Evolutionary conservation across 2,797 vertebrate genomes (phyloP).

Genomic region (Adrianichthys oophorus): DNA sequence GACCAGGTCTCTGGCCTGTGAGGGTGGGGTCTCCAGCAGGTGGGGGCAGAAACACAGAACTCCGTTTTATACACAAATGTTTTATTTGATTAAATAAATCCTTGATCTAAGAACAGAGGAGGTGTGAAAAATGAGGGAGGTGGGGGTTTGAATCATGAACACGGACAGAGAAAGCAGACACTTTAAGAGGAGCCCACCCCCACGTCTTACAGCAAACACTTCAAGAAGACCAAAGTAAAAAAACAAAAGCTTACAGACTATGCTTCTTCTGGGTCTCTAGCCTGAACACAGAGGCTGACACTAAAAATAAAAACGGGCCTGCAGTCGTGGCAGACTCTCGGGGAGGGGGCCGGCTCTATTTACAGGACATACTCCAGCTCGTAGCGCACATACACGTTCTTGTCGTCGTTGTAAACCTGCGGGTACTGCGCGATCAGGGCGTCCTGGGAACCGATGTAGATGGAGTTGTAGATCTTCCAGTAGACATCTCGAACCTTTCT

Average conservation of each 20-base stretch:
- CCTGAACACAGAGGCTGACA: constrained; percentile 11
- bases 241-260: constrained; percentile 50
- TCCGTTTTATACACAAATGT: constrained; percentile 93
- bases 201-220: constrained; percentile 42
- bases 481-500: constrained; percentile 98
- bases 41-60: constrained; percentile 16
- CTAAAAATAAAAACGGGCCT: constrained; percentile 43
- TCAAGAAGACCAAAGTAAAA: constrained; percentile 37
- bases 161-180: constrained; percentile 35
- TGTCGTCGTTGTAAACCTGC: constrained; percentile 97
- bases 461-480: constrained; percentile 99
- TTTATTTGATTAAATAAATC: constrained; percentile 95
- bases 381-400: constrained; percentile 94
- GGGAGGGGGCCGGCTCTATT: constrained; percentile 53
- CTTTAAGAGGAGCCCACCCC: constrained; percentile 55
- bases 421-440: constrained; percentile 98
- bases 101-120: constrained; percentile 89
- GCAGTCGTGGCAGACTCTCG: background rate
- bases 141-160: constrained; percentile 42
- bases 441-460: constrained; percentile 98
- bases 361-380: constrained; percentile 97
- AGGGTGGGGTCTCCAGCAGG: background rate
- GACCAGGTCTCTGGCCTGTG: no score
- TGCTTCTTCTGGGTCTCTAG: constrained; percentile 27
- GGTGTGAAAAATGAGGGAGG: constrained; percentile 75